A percentile compares a stretch with the other conserved stretches of the same genome.
phyloP scores from a whole-genome alignment of 2,113 vertebrate genomes.

The Polypterus senegalus region DNA sequence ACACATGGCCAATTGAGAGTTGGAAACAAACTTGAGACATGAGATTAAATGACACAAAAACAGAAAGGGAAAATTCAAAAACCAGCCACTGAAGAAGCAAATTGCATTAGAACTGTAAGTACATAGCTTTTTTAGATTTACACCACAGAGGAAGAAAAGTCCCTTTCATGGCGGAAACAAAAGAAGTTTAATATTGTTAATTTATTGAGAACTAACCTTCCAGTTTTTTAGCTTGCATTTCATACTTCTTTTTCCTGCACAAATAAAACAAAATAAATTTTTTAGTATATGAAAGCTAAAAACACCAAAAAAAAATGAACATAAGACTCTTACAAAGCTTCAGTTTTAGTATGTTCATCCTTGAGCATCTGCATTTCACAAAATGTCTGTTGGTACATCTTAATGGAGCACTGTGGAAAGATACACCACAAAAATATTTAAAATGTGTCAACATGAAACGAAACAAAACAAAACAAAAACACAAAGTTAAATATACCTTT shows the following conservation, averaged over 20 bases:
- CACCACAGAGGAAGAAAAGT: too few relatives aligned
- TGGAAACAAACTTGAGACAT: too few relatives aligned
- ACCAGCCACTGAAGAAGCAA: too few relatives aligned
- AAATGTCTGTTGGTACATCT: slow-evolving; percentile 52
- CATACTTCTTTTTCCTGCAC: slow-evolving; percentile 68
- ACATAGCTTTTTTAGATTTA: too few relatives aligned
- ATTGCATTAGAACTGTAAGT: too few relatives aligned
- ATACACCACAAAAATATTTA: not conserved
- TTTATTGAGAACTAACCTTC: slow-evolving; percentile 56
- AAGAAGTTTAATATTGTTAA: too few relatives aligned
- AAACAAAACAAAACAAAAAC: not conserved
- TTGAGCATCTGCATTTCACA: slow-evolving; percentile 56
- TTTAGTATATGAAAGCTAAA: not conserved
- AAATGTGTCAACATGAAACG: not conserved
- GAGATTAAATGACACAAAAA: too few relatives aligned
- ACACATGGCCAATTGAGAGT: too few relatives aligned
- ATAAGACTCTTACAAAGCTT: slow-evolving; percentile 53
- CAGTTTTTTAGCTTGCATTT: slow-evolving; percentile 66
- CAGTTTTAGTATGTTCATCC: slow-evolving; percentile 58
- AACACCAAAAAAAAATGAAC: not conserved
- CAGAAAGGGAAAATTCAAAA: too few relatives aligned
- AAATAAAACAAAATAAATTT: slow-evolving; percentile 8
- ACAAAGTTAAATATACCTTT: slow-evolving; percentile 45
- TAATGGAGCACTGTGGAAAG: slow-evolving; percentile 58
- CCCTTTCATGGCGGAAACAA: too few relatives aligned